Conservation (phyloP, 2,113 vertebrate species). For the Muntiacus muntjak region DNA sequence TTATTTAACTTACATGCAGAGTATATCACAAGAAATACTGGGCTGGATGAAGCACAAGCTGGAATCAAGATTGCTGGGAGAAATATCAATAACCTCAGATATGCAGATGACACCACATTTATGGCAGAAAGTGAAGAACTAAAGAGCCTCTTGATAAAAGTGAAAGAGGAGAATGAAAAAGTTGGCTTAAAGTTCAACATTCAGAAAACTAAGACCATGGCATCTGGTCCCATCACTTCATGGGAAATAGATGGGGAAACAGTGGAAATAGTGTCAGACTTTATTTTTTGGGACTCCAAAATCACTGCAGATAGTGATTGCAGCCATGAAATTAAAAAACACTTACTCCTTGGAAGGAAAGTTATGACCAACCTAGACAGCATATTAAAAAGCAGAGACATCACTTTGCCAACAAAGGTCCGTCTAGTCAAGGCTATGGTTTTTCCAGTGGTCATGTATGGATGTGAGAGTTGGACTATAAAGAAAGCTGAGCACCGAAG, state of each 20-base stretch:
- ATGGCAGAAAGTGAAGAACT: not conserved
- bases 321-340: not conserved
- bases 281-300: not conserved
- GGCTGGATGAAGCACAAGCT: not conserved
- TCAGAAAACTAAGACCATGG: not conserved
- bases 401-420: not conserved
- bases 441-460: not conserved
- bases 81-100: not conserved
- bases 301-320: not conserved
- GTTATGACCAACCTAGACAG: not conserved
- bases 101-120: not conserved
- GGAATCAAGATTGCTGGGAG: not conserved
- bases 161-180: not conserved
- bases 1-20: not conserved
- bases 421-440: not conserved
- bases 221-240: not conserved
- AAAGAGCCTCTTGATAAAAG: not conserved
- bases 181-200: not conserved
- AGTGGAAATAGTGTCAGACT: not conserved
- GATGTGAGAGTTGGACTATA: too few relatives aligned
- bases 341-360: not conserved
- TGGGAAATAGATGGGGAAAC: not conserved
- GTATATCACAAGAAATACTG: not conserved
- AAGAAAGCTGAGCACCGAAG: not conserved
- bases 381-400: not conserved